Conservation (phyloP, 2,797 vertebrate genomes). For the Sebastes hubbsi region DNA sequence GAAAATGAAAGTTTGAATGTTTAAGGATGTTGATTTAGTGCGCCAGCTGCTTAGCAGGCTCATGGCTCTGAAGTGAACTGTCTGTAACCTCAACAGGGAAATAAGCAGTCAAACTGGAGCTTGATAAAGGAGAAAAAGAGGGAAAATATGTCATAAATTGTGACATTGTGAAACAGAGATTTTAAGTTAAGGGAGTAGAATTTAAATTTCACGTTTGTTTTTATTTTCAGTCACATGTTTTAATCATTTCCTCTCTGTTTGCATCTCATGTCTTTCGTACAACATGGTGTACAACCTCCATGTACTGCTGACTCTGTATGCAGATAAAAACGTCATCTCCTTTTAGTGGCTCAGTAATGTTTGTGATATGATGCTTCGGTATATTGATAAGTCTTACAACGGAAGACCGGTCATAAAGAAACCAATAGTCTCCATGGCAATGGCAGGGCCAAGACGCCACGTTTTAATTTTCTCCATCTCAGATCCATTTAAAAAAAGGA, state of each 20-base stretch:
- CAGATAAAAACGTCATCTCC: slow-evolving; percentile 13
- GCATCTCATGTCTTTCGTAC: not conserved
- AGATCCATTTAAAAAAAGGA: slow-evolving; percentile 62
- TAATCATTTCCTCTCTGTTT: not conserved
- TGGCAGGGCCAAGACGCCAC: slow-evolving; percentile 56
- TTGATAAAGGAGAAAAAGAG: not conserved
- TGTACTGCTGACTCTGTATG: not conserved
- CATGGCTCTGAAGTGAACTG: not conserved
- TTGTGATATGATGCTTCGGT: slow-evolving; percentile 24
- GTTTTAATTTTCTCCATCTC: slow-evolving; percentile 67
- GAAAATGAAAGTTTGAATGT: not conserved
- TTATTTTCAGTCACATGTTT: not conserved
- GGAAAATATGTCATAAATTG: not conserved
- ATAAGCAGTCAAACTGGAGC: not conserved
- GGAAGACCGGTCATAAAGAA: slow-evolving; percentile 37
- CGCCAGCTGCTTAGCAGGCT: not conserved
- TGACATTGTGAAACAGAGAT: not conserved
- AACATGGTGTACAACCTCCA: not conserved
- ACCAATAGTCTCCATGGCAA: slow-evolving; percentile 69
- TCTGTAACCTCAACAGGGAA: not conserved
- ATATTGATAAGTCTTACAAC: slow-evolving; percentile 35
- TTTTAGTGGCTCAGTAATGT: slow-evolving; percentile 31
- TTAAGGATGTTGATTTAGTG: not conserved
- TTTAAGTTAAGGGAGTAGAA: not conserved
- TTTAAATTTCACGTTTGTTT: not conserved